These are phyloP conservation scores for Sebastes iracundus DNA, from an alignment of 2,797 vertebrate genomes.

Conservation along the genomic window DNA sequence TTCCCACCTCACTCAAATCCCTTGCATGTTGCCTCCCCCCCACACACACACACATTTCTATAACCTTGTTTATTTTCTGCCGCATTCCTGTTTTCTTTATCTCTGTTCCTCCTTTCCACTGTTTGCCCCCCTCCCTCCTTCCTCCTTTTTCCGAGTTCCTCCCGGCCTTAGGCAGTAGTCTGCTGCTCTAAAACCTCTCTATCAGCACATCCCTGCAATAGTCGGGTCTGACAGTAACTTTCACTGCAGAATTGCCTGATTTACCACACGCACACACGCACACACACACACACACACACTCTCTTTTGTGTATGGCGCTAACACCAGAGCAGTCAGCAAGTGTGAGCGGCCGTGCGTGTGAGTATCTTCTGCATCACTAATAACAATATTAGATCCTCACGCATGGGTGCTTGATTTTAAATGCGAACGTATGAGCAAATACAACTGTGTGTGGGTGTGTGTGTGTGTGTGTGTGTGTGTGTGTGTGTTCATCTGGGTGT, in stretches of 20 bases:
- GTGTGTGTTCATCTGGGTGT: conserved; percentile 10
- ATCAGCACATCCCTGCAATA: conserved; percentile 78
- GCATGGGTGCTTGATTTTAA: conserved; percentile 51
- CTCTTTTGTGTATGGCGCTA: conserved; percentile 35
- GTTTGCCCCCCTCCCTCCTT: conserved; percentile 30
- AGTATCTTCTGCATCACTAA: conserved; percentile 57
- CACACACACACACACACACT: conserved; percentile 3
- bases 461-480: neutral
- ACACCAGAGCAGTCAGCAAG: conserved; percentile 52
- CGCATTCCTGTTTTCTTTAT: conserved; percentile 78
- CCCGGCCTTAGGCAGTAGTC: conserved; percentile 70
- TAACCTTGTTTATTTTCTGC: conserved; percentile 80
- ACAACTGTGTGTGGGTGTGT: neutral
- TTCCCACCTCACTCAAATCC: conserved; percentile 71
- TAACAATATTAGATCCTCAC: conserved; percentile 56
- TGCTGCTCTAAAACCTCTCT: conserved; percentile 78
- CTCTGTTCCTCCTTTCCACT: conserved; percentile 66
- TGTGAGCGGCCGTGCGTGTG: neutral
- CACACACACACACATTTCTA: conserved; percentile 42
- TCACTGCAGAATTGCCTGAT: conserved; percentile 65
- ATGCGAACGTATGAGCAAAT: conserved; percentile 45
- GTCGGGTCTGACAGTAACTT: conserved; percentile 70
- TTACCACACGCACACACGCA: conserved; percentile 38
- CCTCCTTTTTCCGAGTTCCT: conserved; percentile 43
- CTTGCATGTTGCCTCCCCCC: conserved; percentile 33